Base-by-base conservation (phyloP, 23 tunicate species). In the Styela clava region DNA sequence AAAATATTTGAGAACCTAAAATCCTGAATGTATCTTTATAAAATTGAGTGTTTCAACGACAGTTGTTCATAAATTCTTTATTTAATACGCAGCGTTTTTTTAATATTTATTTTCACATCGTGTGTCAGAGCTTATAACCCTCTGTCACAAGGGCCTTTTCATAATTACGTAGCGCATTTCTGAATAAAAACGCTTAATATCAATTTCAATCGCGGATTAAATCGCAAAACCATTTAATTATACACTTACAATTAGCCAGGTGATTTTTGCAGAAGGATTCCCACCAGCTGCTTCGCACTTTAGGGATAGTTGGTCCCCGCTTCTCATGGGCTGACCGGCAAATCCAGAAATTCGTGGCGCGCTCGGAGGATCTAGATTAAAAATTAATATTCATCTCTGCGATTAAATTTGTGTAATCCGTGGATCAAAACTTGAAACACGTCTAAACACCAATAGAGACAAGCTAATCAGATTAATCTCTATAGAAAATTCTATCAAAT, bases 221-320 rank as follows among this genome's bases (percentile, higher is more conserved):
- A n/a, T n/a, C n/a, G n/a, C 12, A 44, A 44, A 7, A 44, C 56
- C 56, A 12, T 44, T 44, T 44, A 26, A 62, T 18, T 52, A 27
- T 62, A 19, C 16, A 80, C 97, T 85, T 73, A 91, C 97, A 35
- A 91, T 61, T 24, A 24, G 44, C 97, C 97, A 91, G 32, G 86
- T 82, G 28, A 91, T 31, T 19, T 78, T 28, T 1, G 97, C 86
- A 36, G 73, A 44, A 2, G 97, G 97, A 68, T 86, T 91, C 35
- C 97, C 97, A n/a, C 97, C 97, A 35, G 2, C 31, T 56, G 86
- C 81, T 21, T 33, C 44, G 64, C 97, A 91, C 18, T 73, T 77
- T 51, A 91, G 16, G 2, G 65, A 29, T 3, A 85, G 61, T 64
- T 34, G 35, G 29, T 44, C 31, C 18, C 97, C 97, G 69, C 84